Evolutionary conservation across 2,888 invertebrate species (phyloP), one percentile per base, ranked within the genome.

Genomic region (Laspeyria flexula): DNA sequence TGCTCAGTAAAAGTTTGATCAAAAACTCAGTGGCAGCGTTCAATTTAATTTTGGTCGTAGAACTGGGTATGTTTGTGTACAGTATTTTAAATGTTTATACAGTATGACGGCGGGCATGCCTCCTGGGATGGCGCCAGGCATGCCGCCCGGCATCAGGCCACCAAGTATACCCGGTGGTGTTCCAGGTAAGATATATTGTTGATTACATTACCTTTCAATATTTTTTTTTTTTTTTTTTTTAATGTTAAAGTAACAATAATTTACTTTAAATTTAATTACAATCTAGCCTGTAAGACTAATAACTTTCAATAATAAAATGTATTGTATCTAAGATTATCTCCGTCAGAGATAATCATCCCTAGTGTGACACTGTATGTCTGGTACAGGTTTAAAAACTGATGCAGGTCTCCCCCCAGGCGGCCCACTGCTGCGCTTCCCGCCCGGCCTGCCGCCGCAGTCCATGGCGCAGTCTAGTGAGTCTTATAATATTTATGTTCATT

Each of bases 381-480:
- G 37, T 10, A 3, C 58, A 85, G 85, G 83, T 12, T 44, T 86
- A 1, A 78, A 74, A 55, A 66, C 60, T 18, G 85, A 86, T 6
- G 69, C 75, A 0, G 78, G 81, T 0, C 49, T 86, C 53, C 78
- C 81, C 11, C 79, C 81, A 1, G 33, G 75, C 0, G 77, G 79
- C 0, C 70, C 83, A 35, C 83, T 81, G 83, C 85, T 84, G 66
- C 91, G 81, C 75, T 94, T 94, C 90, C 94, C 80, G 60, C 93
- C 81, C 0, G 83, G 79, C 0, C 65, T 89, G 79, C 85, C 85
- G 25, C 85, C 85, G 7, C 88, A 85, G 45, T 53, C 79, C 0
- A 49, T 87, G 41, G 55, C 77, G 0, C 86, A 86, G 29, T 79
- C 88, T 0, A 85, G 89, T 88, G 49, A 54, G 40, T 15, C 0